These are phyloP conservation scores for Toxotes lorentzi DNA, from an alignment of 2,797 vertebrate genomes.

Conservation along the genomic window DNA sequence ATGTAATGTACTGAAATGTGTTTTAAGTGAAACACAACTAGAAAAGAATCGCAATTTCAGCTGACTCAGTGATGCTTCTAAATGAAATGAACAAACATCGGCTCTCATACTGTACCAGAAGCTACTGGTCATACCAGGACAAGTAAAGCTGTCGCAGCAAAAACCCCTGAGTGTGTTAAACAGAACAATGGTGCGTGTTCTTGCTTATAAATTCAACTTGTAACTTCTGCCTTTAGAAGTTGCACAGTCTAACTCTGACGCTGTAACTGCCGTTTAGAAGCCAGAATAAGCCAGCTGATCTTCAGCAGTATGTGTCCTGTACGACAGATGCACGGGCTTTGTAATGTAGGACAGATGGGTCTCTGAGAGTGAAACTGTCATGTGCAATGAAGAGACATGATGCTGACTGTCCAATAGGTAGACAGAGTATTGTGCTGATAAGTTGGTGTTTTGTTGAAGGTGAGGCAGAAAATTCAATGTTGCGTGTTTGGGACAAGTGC, in stretches of 20 bases:
- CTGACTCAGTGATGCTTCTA: background rate
- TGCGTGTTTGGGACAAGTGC: slow-evolving; percentile 7
- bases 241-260: slow-evolving; percentile 1
- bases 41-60: background rate
- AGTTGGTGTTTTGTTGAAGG: slow-evolving; percentile 31
- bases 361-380: slow-evolving; percentile 67
- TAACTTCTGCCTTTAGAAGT: background rate
- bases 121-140: background rate
- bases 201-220: background rate
- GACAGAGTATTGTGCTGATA: slow-evolving; percentile 6
- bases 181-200: background rate
- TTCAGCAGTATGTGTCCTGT: slow-evolving; percentile 9
- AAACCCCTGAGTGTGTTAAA: background rate
- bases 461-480: slow-evolving; percentile 2
- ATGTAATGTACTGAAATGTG: background rate
- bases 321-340: slow-evolving; percentile 36
- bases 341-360: slow-evolving; percentile 64
- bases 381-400: slow-evolving; percentile 29
- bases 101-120: background rate
- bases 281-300: background rate
- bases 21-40: background rate
- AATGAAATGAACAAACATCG: background rate
- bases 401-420: slow-evolving; percentile 19
- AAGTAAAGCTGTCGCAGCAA: background rate
- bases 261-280: background rate